Conservation (phyloP, 2,797 vertebrate genomes). For the Phalanger gymnotis region DNA sequence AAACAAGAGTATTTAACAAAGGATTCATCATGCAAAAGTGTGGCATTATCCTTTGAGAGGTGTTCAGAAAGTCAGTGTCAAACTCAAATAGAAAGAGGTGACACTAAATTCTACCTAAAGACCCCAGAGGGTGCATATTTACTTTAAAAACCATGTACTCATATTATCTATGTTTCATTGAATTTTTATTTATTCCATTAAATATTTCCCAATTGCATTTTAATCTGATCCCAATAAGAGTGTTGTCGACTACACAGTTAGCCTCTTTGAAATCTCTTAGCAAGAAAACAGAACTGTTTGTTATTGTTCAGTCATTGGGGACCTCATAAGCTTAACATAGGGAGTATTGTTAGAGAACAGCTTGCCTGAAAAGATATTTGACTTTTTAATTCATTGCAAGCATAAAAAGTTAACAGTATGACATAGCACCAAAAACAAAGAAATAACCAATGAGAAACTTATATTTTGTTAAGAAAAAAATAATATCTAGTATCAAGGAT, state of each 20-base stretch:
- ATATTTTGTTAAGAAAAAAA: background rate
- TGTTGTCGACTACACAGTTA: background rate
- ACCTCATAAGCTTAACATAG: background rate
- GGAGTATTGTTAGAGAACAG: background rate
- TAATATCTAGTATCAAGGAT: background rate
- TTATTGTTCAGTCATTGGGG: background rate
- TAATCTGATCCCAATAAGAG: background rate
- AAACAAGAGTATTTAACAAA: background rate
- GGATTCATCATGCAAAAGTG: background rate
- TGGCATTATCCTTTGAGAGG: background rate
- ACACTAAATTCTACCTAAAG: background rate
- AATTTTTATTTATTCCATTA: background rate
- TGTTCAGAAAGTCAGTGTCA: background rate
- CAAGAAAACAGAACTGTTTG: background rate
- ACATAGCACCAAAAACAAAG: background rate
- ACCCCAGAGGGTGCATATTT: background rate
- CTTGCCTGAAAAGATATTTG: background rate
- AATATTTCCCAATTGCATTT: background rate
- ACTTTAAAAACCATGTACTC: background rate
- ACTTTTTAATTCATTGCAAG: background rate
- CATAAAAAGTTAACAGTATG: background rate
- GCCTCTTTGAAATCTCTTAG: background rate
- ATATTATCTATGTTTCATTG: background rate
- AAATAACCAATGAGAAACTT: background rate
- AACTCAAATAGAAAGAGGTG: background rate